Evolutionary conservation across 2,888 invertebrate species (phyloP), one percentile per base, ranked within the genome.

Genomic region (Pollenia amentaria): DNA sequence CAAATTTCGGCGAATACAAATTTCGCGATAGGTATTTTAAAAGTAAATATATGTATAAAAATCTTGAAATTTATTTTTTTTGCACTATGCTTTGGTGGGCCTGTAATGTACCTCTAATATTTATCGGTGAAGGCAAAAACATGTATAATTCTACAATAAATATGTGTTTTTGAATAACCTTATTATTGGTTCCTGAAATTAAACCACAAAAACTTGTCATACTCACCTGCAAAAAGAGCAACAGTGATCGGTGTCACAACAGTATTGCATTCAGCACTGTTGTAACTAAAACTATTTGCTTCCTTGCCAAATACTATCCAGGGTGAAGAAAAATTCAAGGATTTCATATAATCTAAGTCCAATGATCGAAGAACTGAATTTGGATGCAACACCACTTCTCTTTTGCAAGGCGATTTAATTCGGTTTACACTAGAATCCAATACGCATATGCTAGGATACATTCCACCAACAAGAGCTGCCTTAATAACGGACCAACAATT

Each of bases 401-500:
- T 80, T 29, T 82, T 69, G 51, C 94, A 96, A 91, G 95, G 95
- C 3, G 96, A 96, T 67, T 96, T 94, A 16, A 97, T 91, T 3
- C 95, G 94, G 38, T 93, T 93, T 40, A 94, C 94, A 18, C 95
- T 95, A 21, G 95, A 92, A 91, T 96, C 96, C 1, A 96, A 95
- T 21, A 96, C 94, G 75, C 97, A 96, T 70, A 99, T 93, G 89
- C 97, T 97, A 1, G 99, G 99, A 93, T 98, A 99, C 84, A 97
- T 94, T 0, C 98, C 98, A n/a, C 97, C 97, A 51, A 96, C 95
- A 40, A 99, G 94, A 0, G 97, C 97, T 0, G 97, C 98, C 93
- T 99, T 99, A 0, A 99, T 96, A 42, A 98, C 95, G 3, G 97
- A 96, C 98, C 98, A 99, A 92, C 97, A 97, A 90, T 97, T 96